A percentile compares a stretch with the other conserved stretches of the same genome.
Conservation (phyloP, 2,888 invertebrate species). For the Cosmorhoe ocellata region DNA sequence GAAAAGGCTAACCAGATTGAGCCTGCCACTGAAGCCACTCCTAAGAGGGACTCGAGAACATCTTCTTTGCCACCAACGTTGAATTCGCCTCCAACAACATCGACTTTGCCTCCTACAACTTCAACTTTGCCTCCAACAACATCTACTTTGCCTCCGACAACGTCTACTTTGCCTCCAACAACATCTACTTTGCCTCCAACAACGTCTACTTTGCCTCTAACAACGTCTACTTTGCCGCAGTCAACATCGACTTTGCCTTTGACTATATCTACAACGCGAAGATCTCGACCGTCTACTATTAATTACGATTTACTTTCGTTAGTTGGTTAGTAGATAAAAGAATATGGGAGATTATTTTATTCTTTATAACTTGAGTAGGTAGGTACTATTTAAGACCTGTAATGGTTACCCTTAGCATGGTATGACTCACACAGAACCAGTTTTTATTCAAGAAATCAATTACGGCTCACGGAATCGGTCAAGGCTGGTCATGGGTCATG, state of each 20-base stretch:
- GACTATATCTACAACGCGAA: neutral
- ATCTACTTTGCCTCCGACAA: constrained; percentile 5
- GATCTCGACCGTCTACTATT: neutral
- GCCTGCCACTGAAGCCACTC: neutral
- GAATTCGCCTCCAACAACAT: constrained; percentile 1
- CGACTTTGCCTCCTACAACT: neutral
- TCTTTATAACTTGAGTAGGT: too few relatives aligned
- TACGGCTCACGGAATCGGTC: too few relatives aligned
- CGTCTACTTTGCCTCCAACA: constrained; percentile 3
- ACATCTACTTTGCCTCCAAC: constrained; percentile 1
- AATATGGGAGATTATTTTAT: neutral
- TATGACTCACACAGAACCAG: too few relatives aligned
- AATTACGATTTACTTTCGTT: constrained; percentile 10
- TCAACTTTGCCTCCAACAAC: constrained; percentile 6
- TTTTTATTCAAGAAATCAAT: too few relatives aligned
- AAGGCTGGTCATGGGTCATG: too few relatives aligned
- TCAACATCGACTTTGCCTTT: constrained; percentile 1
- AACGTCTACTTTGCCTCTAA: neutral
- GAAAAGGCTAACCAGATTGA: neutral
- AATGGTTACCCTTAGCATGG: too few relatives aligned
- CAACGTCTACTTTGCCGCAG: constrained; percentile 1
- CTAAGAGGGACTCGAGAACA: neutral
- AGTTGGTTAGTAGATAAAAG: constrained; percentile 5
- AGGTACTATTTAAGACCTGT: too few relatives aligned
- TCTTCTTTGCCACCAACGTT: neutral